phyloP scores from a whole-genome alignment of 2,888 invertebrate species.

The Sinhomidia bicolor region DNA sequence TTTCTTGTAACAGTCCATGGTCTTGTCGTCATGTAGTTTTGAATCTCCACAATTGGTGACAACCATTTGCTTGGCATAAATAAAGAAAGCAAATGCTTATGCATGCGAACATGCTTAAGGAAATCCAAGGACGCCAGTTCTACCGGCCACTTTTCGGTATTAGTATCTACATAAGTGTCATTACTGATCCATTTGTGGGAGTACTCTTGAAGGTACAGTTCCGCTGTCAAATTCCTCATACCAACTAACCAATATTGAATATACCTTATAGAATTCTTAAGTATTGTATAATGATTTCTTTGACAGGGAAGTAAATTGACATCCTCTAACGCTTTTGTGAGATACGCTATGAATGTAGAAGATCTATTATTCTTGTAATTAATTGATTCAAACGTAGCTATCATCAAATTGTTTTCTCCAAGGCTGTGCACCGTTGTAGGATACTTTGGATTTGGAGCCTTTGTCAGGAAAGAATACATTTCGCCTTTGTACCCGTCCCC shows the following conservation, averaged over 20 bases:
- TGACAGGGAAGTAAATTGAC: background rate
- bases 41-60: background rate
- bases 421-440: background rate
- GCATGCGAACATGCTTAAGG: slow-evolving; percentile 9
- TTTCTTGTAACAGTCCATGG: slow-evolving; percentile 58
- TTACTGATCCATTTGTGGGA: too few relatives aligned
- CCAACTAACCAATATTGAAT: background rate
- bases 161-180: too few relatives aligned
- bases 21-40: background rate
- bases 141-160: too few relatives aligned
- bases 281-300: background rate
- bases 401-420: background rate
- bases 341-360: background rate
- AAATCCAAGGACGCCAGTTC: too few relatives aligned
- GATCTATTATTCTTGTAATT: background rate
- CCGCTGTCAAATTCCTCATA: background rate
- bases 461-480: slow-evolving; percentile 2
- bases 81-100: background rate
- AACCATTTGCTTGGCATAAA: background rate
- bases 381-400: background rate
- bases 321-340: background rate
- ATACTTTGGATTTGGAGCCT: background rate
- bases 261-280: background rate
- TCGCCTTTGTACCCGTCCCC: background rate
- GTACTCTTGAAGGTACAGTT: background rate